These are phyloP conservation scores for Ascaphus truei DNA, from an alignment of 2,113 vertebrate genomes.

Conservation along the genomic window DNA sequence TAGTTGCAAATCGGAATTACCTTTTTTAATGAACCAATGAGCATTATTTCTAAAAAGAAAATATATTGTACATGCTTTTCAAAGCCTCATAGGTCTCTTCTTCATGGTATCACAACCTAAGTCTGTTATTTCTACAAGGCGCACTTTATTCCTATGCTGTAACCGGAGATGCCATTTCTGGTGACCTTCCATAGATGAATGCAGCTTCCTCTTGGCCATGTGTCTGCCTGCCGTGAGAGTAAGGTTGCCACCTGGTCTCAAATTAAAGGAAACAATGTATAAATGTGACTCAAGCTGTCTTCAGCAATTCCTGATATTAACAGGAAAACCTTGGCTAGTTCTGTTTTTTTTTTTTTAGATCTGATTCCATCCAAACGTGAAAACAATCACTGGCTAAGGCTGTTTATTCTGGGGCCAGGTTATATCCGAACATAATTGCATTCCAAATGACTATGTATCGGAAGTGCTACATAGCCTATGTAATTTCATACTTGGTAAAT, in stretches of 20 bases:
- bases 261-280: background rate
- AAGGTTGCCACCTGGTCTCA: slow-evolving; percentile 3
- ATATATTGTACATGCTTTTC: background rate
- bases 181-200: background rate
- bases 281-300: slow-evolving; percentile 6
- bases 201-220: background rate
- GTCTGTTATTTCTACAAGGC: background rate
- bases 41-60: background rate
- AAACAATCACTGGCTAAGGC: slow-evolving; percentile 24
- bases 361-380: slow-evolving; percentile 13
- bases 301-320: slow-evolving; percentile 10
- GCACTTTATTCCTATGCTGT: background rate
- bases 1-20: background rate
- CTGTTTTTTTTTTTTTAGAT: background rate
- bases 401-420: slow-evolving; percentile 31
- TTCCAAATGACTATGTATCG: slow-evolving; percentile 31
- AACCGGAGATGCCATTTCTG: background rate
- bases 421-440: slow-evolving; percentile 31
- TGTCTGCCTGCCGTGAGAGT: background rate
- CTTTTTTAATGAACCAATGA: background rate
- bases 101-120: background rate
- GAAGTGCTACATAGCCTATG: background rate
- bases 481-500: slow-evolving; percentile 29
- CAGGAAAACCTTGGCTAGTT: background rate
- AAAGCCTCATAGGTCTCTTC: background rate